A percentile compares a stretch with the other conserved stretches of the same genome.
Conservation (phyloP, 2,113 vertebrate species). For the Pheucticus melanocephalus region DNA sequence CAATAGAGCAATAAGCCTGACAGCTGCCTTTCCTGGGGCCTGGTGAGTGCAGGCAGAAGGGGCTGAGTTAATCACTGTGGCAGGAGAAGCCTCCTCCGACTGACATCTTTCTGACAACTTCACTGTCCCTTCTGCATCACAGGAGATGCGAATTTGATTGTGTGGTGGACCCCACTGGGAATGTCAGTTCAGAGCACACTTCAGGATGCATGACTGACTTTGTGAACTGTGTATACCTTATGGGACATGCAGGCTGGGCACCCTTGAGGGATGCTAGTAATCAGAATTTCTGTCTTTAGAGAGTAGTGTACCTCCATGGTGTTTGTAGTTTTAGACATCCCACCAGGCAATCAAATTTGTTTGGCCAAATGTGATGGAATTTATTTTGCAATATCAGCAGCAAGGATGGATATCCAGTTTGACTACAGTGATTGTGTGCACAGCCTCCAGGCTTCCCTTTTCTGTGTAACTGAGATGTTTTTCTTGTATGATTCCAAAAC, state of each 20-base stretch:
- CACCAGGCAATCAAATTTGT: neutral
- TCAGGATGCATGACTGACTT: neutral
- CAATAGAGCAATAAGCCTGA: neutral
- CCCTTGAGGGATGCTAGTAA: neutral
- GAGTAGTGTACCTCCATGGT: neutral
- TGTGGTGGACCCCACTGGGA: neutral
- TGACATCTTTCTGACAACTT: neutral
- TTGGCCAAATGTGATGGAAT: neutral
- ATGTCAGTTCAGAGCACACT: neutral
- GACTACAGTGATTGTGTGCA: neutral
- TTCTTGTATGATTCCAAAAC: neutral
- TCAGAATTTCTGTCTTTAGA: neutral
- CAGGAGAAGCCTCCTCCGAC: neutral
- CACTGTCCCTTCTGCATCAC: neutral
- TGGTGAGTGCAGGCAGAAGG: neutral
- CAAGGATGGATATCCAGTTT: neutral
- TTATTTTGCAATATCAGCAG: neutral
- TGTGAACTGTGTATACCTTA: neutral
- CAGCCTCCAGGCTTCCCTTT: neutral
- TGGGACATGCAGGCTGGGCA: neutral
- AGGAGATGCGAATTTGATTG: neutral
- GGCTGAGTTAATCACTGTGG: neutral
- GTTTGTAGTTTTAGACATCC: neutral
- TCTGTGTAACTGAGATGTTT: neutral
- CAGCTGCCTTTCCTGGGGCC: neutral